Base-by-base conservation (phyloP, 2,797 vertebrate species). In the Tamandua tetradactyla region DNA sequence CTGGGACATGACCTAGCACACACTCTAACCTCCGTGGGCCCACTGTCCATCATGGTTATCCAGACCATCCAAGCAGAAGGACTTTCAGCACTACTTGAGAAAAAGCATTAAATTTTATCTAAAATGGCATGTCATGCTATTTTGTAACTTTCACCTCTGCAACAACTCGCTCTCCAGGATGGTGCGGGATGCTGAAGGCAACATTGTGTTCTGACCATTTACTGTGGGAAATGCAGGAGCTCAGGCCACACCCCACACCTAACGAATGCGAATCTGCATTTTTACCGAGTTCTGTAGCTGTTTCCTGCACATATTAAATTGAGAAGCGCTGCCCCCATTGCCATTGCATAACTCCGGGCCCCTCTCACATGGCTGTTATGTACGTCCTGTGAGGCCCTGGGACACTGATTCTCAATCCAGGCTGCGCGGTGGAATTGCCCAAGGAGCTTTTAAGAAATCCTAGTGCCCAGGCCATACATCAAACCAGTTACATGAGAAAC, bases 281-380 rank as follows among this genome's bases (percentile, higher is more conserved):
- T 55, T 37, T 4, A 27, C 68, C 68, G 11, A 30, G 42, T 35
- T 37, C 30, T 55, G 49, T 49, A 1, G 7, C 8, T 9, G 3
- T 35, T 59, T 62, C 35, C 44, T 47, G 0, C 0, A 1, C 40
- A 12, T 3, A 0, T 25, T 18, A 7, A 4, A 1, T 59, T 13
- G n/a, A 40, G 27, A 37, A 47, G 15, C 17, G 0, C 1, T 1
- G 12, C 52, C 40, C 14, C 55, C 27, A n/a, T 14, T 15, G 1
- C 40, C 9, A 2, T 0, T 0, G 0, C 2, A 0, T 75, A 1
- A 1, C 30, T 44, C 20, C 3, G 35, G 69, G 14, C 18, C 23
- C 27, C 3, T 17, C 3, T n/a, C n/a, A n/a, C n/a, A n/a, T n/a
- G n/a, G n/a, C n/a, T n/a, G n/a, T n/a, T n/a, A n/a, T n/a, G n/a